Base-by-base conservation (phyloP, 2,113 vertebrate species). In the Ivindomyrus marchei region DNA sequence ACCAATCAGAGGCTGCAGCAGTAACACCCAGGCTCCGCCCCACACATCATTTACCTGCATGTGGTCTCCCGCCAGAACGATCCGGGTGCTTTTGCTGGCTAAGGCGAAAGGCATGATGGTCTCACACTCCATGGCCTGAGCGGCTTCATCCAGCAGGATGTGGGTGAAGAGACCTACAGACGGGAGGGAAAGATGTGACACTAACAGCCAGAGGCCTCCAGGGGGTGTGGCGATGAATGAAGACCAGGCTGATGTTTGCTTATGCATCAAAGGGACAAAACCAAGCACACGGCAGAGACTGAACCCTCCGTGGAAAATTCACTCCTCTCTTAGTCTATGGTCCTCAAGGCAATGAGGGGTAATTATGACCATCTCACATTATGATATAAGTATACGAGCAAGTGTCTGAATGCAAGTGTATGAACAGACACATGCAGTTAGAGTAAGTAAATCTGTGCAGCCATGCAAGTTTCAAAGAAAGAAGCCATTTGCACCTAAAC, bases 121-220 rank as follows among this genome's bases (percentile, higher is more conserved):
- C 95, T 99, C 98, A 90, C 98, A 99, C 96, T 99, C 98, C 98
- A 99, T 99, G 92, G 98, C 98, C 94, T 99, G 98, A 45, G 98
- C 98, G 42, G 98, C 98, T 96, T 99, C 98, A 94, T 99, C 98
- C 95, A 99, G 95, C 6, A 99, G 95, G 95, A 99, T 98, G 93
- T 99, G 98, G 90, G 97, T 97, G 93, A 99, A 99, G 93, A 99
- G 96, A 21, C 98, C 98, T 99, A 92, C 2, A 42, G 36, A 85
- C 0, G 27, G n/a, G 10, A n/a, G 52, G 85, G 93, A 94, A 92
- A 93, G 27, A 94, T 36, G 70, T 13, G 39, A 85, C 21, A 85
- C 74, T 80, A 31, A 70, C 1, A 3, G 27, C 9, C 62, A 13
- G 62, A 70, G 62, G n/a, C 3, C 27, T 70, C n/a, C 62, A 13